A percentile compares a stretch with the other conserved stretches of the same genome.
Conservation (phyloP, 1,140 invertebrate genomes). For the Atopsyche davidsoni region DNA sequence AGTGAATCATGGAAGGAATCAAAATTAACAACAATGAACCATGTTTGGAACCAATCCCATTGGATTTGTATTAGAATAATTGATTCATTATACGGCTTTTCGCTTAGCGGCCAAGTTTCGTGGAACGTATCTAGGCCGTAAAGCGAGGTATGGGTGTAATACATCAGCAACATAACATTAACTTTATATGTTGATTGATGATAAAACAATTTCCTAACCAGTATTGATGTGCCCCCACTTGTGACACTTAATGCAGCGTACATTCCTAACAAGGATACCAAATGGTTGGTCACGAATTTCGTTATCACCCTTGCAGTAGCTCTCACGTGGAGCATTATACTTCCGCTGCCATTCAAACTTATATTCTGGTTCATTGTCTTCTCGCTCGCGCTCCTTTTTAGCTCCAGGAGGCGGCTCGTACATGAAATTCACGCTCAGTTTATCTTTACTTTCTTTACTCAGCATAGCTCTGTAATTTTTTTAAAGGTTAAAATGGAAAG, state of each 20-base stretch:
- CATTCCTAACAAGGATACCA: conserved; percentile 96
- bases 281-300: conserved; percentile 98
- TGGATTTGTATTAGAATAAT: too few relatives aligned
- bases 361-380: conserved; percentile 92
- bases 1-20: too few relatives aligned
- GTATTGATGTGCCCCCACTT: conserved; percentile 99
- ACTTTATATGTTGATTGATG: not conserved
- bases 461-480: conserved; percentile 78
- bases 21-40: too few relatives aligned
- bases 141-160: too few relatives aligned
- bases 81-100: too few relatives aligned
- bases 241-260: conserved; percentile 96
- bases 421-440: conserved; percentile 98
- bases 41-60: too few relatives aligned
- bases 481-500: conserved; percentile 17
- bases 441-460: conserved; percentile 97
- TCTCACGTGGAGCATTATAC: conserved; percentile 97
- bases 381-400: conserved; percentile 83
- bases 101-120: too few relatives aligned
- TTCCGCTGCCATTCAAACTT: conserved; percentile 99
- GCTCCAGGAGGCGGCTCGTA: conserved; percentile 99
- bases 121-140: too few relatives aligned
- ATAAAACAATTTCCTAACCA: conserved; percentile 49
- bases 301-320: conserved; percentile 91
- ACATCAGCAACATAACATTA: too few relatives aligned